Percentiles rank a stretch among this genome's conserved stretches.
These are phyloP conservation scores for Spea multiplicata DNA, from an alignment of 2,113 vertebrate genomes.

Conservation along the genomic window DNA sequence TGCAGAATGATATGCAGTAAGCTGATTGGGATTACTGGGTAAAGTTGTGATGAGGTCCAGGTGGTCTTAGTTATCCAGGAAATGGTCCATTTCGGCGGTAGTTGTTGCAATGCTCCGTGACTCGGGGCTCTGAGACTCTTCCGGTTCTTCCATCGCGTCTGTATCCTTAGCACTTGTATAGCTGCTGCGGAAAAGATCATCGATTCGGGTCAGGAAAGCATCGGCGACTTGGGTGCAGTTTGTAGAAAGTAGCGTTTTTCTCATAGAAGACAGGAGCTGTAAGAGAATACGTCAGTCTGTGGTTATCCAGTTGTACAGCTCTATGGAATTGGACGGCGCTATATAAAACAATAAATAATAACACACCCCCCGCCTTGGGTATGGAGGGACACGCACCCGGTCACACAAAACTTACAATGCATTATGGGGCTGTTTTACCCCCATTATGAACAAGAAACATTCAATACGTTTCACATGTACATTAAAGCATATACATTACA, in stretches of 20 bases:
- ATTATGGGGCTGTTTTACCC: too few species aligned
- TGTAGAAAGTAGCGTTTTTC: constrained; percentile 78
- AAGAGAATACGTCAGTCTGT: not conserved
- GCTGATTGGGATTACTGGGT: not conserved
- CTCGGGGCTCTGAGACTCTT: not conserved
- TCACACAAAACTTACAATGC: not conserved
- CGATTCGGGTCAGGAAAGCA: constrained; percentile 83
- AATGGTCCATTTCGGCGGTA: not conserved
- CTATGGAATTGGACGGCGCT: too few species aligned
- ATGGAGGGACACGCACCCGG: not conserved
- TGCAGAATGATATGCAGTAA: too few species aligned
- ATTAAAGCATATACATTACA: too few species aligned
- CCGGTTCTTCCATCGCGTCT: constrained; percentile 53
- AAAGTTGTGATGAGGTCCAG: not conserved
- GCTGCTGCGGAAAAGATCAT: constrained; percentile 79
- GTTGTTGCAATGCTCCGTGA: not conserved
- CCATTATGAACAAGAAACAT: too few species aligned
- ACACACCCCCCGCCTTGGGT: too few species aligned
- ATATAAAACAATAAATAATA: too few species aligned
- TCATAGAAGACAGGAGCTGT: constrained; percentile 88
- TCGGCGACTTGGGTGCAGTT: constrained; percentile 76
- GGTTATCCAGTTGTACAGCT: too few species aligned
- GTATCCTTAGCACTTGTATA: constrained; percentile 68
- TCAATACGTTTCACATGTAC: too few species aligned
- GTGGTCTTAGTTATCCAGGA: not conserved